Evolutionary conservation across 2,888 invertebrate genomes (phyloP), one percentile per base, ranked within the genome.

Genomic region (Xylota segnis): DNA sequence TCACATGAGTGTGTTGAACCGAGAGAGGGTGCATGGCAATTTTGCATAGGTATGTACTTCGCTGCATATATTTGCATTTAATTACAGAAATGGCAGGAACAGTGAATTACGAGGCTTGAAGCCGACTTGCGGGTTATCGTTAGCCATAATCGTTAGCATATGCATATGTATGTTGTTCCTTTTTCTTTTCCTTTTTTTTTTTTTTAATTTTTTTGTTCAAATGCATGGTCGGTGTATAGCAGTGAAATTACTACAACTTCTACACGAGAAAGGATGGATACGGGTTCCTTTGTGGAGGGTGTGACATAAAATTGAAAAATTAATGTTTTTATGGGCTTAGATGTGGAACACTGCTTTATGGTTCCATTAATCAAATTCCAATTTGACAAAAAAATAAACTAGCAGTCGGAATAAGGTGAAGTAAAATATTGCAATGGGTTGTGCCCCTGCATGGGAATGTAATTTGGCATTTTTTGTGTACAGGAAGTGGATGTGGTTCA

Each of bases 281-380:
- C 4, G 0, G 12, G 23, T 23, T 40, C 12, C 4, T 12, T 3
- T 9, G 2, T 10, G 27, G 16, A 84, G 83, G 83, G 79, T 84
- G 83, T 84, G 83, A 84, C 74, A 84, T 84, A 70, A 84, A 84
- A 79, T 79, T 84, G 79, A 84, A 79, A 84, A 84, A 79, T 79
- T 79, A 43, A 65, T 74, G 40, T 84, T 84, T 84, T 61, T 79
- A 84, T 75, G 68, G 74, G 18, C 63, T 59, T 70, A 50, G 59
- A 84, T 74, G 79, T 79, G 63, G 70, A 74, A 68, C 50, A 40
- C 45, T 52, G 47, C 56, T 40, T 32, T 40, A 76, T 75, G 59
- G 40, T n/a, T 47, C 43, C 43, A 74, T 84, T 84, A 79, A 75
- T 84, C 74, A 84, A 75, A 47, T 68, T 84, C 43, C 74, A 74